These are phyloP conservation scores for Meteorus cinctellus DNA, from an alignment of 2,888 invertebrate genomes.

Conservation along the genomic window DNA sequence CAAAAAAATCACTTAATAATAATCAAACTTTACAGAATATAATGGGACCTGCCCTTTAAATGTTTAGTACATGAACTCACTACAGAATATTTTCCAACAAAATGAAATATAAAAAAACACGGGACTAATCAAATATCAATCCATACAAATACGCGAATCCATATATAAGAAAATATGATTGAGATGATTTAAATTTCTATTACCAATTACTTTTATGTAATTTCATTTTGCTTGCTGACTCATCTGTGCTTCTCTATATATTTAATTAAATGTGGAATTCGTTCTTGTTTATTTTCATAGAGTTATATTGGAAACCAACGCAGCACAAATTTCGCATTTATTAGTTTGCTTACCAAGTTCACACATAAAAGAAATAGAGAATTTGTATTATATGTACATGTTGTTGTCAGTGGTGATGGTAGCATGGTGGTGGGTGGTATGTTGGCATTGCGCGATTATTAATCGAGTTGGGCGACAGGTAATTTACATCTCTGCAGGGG, in stretches of 20 bases:
- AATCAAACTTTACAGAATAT: too few species aligned
- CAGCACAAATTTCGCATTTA: slow-evolving; percentile 9
- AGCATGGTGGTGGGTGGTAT: slow-evolving; percentile 17
- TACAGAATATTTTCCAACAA: too few species aligned
- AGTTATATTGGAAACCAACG: slow-evolving; percentile 1
- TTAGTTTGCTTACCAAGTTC: not conserved
- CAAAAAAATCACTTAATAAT: too few species aligned
- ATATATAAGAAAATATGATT: too few species aligned
- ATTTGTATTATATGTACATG: not conserved
- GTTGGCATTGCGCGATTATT: slow-evolving; percentile 57
- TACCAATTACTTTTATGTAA: too few species aligned
- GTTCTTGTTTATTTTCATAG: not conserved
- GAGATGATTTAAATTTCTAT: too few species aligned
- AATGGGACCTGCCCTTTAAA: too few species aligned
- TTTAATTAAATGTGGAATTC: not conserved
- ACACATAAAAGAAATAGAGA: slow-evolving; percentile 1
- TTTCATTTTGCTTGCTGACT: too few species aligned
- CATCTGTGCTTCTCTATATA: not conserved
- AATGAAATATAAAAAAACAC: too few species aligned
- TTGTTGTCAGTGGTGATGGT: not conserved
- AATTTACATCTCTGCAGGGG: slow-evolving; percentile 60
- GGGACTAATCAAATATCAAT: too few species aligned
- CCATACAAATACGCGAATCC: too few species aligned
- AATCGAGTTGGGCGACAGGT: slow-evolving; percentile 59
- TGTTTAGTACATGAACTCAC: too few species aligned